phyloP scores from a whole-genome alignment of 1,140 invertebrate species.

The Oryzaephilus surinamensis region DNA sequence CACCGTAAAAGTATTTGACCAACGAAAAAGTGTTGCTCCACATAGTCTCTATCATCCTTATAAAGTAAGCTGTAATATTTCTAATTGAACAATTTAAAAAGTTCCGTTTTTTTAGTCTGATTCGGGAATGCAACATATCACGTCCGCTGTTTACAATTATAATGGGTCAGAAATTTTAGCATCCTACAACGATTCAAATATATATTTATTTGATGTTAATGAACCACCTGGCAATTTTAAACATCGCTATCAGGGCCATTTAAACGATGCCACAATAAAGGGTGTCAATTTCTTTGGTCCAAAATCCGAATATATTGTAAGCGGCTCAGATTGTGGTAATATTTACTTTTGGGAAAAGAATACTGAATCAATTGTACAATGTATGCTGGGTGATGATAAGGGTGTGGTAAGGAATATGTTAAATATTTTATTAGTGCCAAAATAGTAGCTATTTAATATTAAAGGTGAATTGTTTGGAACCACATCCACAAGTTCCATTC shows the following conservation, averaged over 20 bases:
- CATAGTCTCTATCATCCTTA: too few relatives aligned
- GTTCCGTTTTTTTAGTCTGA: slow-evolving; percentile 3
- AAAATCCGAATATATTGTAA: slow-evolving; percentile 79
- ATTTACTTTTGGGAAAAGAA: slow-evolving; percentile 92
- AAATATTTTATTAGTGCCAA: slow-evolving; percentile 4
- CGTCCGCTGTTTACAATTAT: slow-evolving; percentile 83
- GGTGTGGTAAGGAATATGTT: slow-evolving; percentile 63
- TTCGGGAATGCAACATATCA: slow-evolving; percentile 49
- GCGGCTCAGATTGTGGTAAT: slow-evolving; percentile 91
- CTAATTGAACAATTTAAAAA: background rate
- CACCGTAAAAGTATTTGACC: slow-evolving; percentile 58
- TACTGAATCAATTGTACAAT: slow-evolving; percentile 79
- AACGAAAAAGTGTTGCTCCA: too few relatives aligned
- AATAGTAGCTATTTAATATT: too few relatives aligned
- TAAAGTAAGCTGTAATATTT: too few relatives aligned
- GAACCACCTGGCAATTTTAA: slow-evolving; percentile 40
- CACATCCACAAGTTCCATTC: slow-evolving; percentile 77
- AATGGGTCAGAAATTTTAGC: slow-evolving; percentile 84
- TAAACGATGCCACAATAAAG: slow-evolving; percentile 77
- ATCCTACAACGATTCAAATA: slow-evolving; percentile 88
- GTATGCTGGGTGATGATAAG: slow-evolving; percentile 70
- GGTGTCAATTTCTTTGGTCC: slow-evolving; percentile 91
- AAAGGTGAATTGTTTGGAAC: slow-evolving; percentile 84
- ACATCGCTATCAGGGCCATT: slow-evolving; percentile 69
- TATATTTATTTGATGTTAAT: slow-evolving; percentile 79